These are phyloP conservation scores for Apodemus sylvaticus DNA, from an alignment of 2,113 vertebrate genomes.

Conservation along the genomic window DNA sequence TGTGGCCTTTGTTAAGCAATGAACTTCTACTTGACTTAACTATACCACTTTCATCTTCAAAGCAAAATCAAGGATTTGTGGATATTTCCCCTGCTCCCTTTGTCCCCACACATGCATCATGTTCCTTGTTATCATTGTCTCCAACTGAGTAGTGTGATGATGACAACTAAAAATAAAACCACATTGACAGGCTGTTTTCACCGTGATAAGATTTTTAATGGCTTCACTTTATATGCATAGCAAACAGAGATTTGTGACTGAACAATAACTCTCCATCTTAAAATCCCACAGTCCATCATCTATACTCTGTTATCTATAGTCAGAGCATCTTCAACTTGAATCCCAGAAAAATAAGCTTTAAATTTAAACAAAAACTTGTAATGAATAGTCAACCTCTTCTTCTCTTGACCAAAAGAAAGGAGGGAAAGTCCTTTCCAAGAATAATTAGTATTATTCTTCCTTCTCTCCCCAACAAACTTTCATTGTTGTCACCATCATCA, in stretches of 20 bases:
- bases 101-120: fast-evolving
- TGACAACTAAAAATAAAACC: background rate
- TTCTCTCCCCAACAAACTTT: background rate
- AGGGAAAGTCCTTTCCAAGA: background rate
- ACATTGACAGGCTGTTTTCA: background rate
- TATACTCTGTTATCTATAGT: background rate
- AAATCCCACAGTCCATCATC: background rate
- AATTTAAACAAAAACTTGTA: background rate
- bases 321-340: background rate
- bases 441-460: background rate
- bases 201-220: background rate
- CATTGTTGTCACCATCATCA: background rate
- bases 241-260: background rate
- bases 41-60: background rate
- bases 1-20: background rate
- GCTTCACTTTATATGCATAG: background rate
- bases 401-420: background rate
- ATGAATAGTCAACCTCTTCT: background rate
- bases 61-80: background rate
- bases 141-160: too few species aligned
- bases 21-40: background rate
- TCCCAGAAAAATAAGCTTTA: background rate
- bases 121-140: fast-evolving
- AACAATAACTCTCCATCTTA: background rate
- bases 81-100: background rate